Conservation (phyloP, 2,797 vertebrate genomes). For the Pelochelys cantorii region DNA sequence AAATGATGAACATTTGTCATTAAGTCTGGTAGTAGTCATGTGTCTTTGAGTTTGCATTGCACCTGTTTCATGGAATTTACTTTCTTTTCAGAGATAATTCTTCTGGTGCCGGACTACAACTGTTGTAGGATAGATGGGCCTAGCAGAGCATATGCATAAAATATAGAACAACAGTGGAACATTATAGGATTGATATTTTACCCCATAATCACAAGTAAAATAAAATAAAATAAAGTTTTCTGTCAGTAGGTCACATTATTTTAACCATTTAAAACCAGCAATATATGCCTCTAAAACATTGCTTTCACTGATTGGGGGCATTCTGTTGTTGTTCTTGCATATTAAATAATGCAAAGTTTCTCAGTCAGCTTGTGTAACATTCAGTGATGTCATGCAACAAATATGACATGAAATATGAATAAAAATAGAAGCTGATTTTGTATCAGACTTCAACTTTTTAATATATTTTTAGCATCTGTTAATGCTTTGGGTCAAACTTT, state of each 20-base stretch:
- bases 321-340: not conserved
- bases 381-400: not conserved
- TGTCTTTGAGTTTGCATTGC: slow-evolving; percentile 64
- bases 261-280: not conserved
- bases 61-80: slow-evolving; percentile 62
- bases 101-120: slow-evolving; percentile 65
- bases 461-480: not conserved
- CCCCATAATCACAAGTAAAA: slow-evolving; percentile 26
- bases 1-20: slow-evolving; percentile 59
- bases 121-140: slow-evolving; percentile 61
- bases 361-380: not conserved
- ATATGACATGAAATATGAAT: not conserved
- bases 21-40: slow-evolving; percentile 37
- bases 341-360: not conserved
- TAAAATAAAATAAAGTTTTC: slow-evolving; percentile 24
- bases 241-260: slow-evolving; percentile 3
- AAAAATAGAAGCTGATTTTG: not conserved
- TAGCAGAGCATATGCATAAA: slow-evolving; percentile 51
- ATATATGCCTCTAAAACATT: slow-evolving; percentile 1
- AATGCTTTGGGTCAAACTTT: not conserved
- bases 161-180: slow-evolving; percentile 49
- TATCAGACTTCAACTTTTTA: not conserved
- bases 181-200: slow-evolving; percentile 35
- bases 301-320: not conserved
- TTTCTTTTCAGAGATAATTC: slow-evolving; percentile 68